Evolutionary conservation across 1,140 invertebrate genomes (phyloP), one percentile per base, ranked within the genome.

Genomic region (Papilio aristodemus): DNA sequence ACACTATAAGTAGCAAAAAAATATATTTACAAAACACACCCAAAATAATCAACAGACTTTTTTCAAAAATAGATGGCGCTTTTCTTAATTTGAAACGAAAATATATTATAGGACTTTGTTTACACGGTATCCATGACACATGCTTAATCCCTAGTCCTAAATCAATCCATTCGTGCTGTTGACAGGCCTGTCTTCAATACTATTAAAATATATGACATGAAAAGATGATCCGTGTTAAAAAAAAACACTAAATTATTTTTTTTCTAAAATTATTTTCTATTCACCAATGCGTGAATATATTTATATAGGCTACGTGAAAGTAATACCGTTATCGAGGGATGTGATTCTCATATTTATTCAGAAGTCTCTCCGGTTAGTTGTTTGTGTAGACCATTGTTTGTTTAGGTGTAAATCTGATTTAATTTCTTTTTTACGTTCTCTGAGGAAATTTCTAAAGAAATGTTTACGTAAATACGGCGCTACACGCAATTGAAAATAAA

Each of bases 331-430:
- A 22, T 22, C 46, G 19, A 17, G 46, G 17, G 17, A 22, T 32
- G 27, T 32, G 6, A 11, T 50, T 22, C 46, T 50, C 46, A 50
- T 50, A 50, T 50, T 50, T 50, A 50, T 50, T 22, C 46, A 50
- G 19, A 50, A 50, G 41, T 46, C 6, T 32, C 27, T 50, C n/a
- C 9, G 46, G 9, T 50, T 32, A 50, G 46, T 11, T 50, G 46
- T 50, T 50, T 50, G 19, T 10, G 46, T 9, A 9, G n/a, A 4
- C 19, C 19, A 25, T 50, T 50, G 46, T 50, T 50, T 50, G 46
- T 50, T 50, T 50, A 22, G 46, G 46, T 4, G 5, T 43, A 17
- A 8, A 22, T 50, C 2, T 25, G 19, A 50, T 50, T 50, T 50
- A 50, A 50, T 50, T 50, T 25, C 46, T 50, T 22, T 50, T 50